Evolutionary conservation across 2,113 vertebrate genomes (phyloP), one percentile per base, ranked within the genome.

Genomic region (Scophthalmus maximus): DNA sequence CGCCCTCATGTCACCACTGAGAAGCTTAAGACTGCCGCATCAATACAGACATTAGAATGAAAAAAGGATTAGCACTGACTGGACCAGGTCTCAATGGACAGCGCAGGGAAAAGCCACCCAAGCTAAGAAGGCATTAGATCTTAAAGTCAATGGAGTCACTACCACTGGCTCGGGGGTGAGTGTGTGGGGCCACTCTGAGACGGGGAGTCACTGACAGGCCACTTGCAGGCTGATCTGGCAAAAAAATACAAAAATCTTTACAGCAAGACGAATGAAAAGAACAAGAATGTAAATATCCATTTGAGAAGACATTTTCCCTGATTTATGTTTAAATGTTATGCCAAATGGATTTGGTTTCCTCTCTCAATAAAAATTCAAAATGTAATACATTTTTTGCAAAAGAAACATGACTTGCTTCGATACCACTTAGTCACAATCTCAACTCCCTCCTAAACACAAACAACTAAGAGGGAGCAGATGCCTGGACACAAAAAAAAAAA

Each of bases 1-100:
- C 22, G 68, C 73, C 74, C 77, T 40, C 20, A 4, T 85, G 86
- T 89, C 87, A 71, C 72, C 30, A 29, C 65, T 44, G 78, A 85
- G 86, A 67, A 68, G 87, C 78, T 89, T 89, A 89, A 82, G 72
- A 49, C 83, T 26, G 61, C 64, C 18, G 50, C 83, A 66, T 88
- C 84, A 87, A 86, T 88, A 80, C 81, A 75, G 73, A 86, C 84
- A 84, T 89, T 87, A 82, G 82, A 87, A 87, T 81, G 76, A 86
- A 81, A 73, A 47, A 82, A 72, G 84, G 89, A 91, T 91, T 90
- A 89, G 81, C 32, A 11, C 82, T 63, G 76, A 79, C 79, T 73
- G 81, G 77, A 89, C 76, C n/a, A 68, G 61, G 36, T 87, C 81
- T 88, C 77, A 75, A 84, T 84, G 85, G 88, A 57, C 78, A 61